phyloP scores from a whole-genome alignment of 1,140 invertebrate species.

The Drosophila ficusphila region DNA sequence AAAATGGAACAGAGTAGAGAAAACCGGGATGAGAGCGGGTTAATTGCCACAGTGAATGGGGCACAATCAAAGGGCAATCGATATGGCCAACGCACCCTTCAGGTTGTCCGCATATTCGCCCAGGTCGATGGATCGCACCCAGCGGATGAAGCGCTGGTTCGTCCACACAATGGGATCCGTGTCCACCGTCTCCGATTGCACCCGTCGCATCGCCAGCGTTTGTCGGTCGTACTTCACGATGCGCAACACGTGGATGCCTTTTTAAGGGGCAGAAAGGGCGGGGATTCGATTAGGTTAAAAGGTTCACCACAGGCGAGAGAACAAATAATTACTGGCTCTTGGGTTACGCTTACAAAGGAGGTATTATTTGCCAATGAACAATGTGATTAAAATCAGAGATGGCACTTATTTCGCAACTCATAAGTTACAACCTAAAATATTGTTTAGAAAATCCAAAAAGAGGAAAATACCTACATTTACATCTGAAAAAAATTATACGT shows the following conservation, averaged over 20 bases:
- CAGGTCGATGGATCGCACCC: conserved; percentile 96
- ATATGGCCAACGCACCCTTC: conserved; percentile 88
- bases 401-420: too few species aligned
- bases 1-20: not conserved
- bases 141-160: conserved; percentile 95
- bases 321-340: not conserved
- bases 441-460: too few species aligned
- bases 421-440: too few species aligned
- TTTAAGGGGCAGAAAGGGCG: not conserved
- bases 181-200: conserved; percentile 94
- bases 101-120: conserved; percentile 96
- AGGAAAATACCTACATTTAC: too few species aligned
- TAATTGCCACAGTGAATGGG: conserved; percentile 42
- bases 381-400: too few species aligned
- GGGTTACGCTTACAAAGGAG: too few species aligned
- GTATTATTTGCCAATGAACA: too few species aligned
- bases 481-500: too few species aligned
- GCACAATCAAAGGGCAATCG: conserved; percentile 28
- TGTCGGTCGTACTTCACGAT: conserved; percentile 96
- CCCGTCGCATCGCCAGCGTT: conserved; percentile 93
- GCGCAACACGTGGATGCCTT: conserved; percentile 92
- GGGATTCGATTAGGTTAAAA: not conserved
- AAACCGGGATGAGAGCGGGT: conserved; percentile 8
- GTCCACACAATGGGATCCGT: conserved; percentile 97
- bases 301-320: too few species aligned